Conservation (phyloP, 2,888 invertebrate genomes). For the Chydorus sphaericus region DNA sequence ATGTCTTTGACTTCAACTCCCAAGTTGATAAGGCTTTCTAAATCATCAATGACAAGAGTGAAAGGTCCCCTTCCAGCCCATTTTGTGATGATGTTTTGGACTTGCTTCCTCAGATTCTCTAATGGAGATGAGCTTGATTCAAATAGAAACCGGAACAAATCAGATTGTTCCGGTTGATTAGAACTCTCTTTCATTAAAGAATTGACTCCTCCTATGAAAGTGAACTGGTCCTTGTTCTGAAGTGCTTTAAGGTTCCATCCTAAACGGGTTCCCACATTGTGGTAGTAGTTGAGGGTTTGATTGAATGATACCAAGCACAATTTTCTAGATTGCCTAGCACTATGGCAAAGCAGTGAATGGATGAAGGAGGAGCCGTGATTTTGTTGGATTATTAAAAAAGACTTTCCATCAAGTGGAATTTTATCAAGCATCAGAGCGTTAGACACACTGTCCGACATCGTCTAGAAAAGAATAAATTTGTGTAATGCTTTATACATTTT, state of each 20-base stretch:
- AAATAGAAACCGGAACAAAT: slow-evolving; percentile 1
- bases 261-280: slow-evolving; percentile 8
- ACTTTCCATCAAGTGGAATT: slow-evolving; percentile 8
- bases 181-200: background rate
- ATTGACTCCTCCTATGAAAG: slow-evolving; percentile 1
- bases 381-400: slow-evolving; percentile 7
- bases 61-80: background rate
- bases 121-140: background rate
- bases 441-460: background rate
- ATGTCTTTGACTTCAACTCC: background rate
- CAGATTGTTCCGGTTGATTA: background rate
- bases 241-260: slow-evolving; percentile 9
- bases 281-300: background rate
- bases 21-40: slow-evolving; percentile 11
- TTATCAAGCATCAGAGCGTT: slow-evolving; percentile 12
- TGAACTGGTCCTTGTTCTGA: background rate
- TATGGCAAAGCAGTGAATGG: slow-evolving; percentile 2
- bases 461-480: background rate
- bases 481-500: too few relatives aligned
- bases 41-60: slow-evolving; percentile 11
- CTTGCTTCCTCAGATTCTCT: background rate
- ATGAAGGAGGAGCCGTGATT: slow-evolving; percentile 8
- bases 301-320: background rate
- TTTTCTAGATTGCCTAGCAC: slow-evolving; percentile 5
- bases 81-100: background rate